Evolutionary conservation across 2,797 vertebrate species (phyloP).

Genomic region (Stomatorhinus walkeri): DNA sequence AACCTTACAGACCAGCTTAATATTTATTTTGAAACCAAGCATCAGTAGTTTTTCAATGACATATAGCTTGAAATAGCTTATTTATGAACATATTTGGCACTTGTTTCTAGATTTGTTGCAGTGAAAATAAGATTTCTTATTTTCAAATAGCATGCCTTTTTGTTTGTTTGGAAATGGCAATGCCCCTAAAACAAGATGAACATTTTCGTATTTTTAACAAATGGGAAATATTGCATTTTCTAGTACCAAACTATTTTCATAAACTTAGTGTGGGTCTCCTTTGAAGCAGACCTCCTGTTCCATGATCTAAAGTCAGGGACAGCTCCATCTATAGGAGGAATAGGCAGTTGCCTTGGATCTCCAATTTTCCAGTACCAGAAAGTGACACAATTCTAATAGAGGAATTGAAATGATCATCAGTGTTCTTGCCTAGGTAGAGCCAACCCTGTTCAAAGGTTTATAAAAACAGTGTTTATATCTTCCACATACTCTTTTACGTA

Average conservation of each 20-base stretch:
- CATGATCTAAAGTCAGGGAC: neutral
- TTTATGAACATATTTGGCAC: neutral
- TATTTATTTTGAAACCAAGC: constrained; percentile 4
- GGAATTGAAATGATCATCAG: neutral
- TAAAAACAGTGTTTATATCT: neutral
- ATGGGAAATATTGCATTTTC: neutral
- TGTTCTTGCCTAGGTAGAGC: neutral
- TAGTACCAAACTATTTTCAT: neutral
- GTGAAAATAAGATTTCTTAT: neutral
- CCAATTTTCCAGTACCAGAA: neutral
- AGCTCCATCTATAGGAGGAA: neutral
- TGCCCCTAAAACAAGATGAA: neutral
- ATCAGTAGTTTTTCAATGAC: constrained; percentile 3
- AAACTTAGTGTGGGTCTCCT: neutral
- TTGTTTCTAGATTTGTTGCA: neutral
- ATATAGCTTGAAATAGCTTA: neutral
- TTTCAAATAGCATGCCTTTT: neutral
- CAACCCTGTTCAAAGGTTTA: neutral
- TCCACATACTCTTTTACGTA: neutral
- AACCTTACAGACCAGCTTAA: constrained; percentile 14
- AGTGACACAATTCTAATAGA: neutral
- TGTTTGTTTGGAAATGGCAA: neutral
- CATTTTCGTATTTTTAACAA: neutral
- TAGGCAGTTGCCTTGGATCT: neutral
- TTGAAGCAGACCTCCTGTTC: neutral